These are phyloP conservation scores for Alectura lathami DNA, from an alignment of 2,113 vertebrate genomes.

Conservation along the genomic window DNA sequence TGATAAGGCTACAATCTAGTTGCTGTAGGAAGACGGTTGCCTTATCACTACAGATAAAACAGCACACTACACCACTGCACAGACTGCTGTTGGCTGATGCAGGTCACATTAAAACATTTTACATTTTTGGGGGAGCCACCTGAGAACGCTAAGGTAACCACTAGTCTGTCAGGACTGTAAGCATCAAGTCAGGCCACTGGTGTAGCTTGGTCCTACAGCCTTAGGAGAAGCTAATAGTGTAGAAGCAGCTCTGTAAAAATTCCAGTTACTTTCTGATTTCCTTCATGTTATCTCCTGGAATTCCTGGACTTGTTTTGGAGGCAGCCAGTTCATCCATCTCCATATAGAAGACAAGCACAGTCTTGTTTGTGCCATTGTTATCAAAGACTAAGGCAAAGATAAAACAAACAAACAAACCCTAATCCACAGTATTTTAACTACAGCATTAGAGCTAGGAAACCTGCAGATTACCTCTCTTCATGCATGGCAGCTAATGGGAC, in stretches of 20 bases:
- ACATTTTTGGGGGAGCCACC: not conserved
- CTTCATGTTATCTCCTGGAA: constrained; percentile 36
- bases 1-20: not conserved
- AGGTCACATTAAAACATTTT: not conserved
- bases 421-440: constrained; percentile 50
- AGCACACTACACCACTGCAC: not conserved
- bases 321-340: constrained; percentile 59
- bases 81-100: not conserved
- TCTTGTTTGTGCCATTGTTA: constrained; percentile 47
- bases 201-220: not conserved
- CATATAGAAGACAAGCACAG: constrained; percentile 48
- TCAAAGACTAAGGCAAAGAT: constrained; percentile 33
- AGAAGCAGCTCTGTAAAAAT: constrained; percentile 18
- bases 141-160: not conserved
- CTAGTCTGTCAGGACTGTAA: not conserved
- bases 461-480: not conserved
- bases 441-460: not conserved
- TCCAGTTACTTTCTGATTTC: constrained; percentile 39
- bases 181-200: not conserved
- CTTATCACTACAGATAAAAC: not conserved
- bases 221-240: not conserved
- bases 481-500: not conserved
- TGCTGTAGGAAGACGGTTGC: not conserved
- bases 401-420: constrained; percentile 63
- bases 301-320: constrained; percentile 21